A percentile compares a stretch with the other conserved stretches of the same genome.
These are phyloP conservation scores for Hymenopus coronatus DNA, from an alignment of 2,888 invertebrate genomes.

Conservation along the genomic window DNA sequence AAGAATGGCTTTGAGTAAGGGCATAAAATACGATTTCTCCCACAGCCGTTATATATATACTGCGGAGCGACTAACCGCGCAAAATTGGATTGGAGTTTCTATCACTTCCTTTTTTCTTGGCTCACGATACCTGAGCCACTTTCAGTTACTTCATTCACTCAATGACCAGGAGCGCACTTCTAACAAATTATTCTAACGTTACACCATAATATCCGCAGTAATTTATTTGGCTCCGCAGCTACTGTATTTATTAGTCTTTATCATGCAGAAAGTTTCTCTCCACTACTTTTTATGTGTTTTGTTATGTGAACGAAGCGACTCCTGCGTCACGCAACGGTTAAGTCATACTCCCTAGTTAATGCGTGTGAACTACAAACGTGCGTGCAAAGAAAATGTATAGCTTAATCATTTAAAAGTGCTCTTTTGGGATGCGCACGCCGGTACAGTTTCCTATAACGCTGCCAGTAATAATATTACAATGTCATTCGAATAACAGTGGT, in stretches of 20 bases:
- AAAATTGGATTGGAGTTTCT: conserved; percentile 12
- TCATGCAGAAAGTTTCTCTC: background rate
- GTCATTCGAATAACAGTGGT: too few species aligned
- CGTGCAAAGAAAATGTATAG: background rate
- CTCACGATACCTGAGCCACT: background rate
- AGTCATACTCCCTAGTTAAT: background rate
- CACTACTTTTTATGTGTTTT: background rate
- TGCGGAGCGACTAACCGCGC: background rate
- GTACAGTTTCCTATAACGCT: too few species aligned
- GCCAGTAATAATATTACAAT: too few species aligned
- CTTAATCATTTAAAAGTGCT: background rate
- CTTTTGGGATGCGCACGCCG: background rate
- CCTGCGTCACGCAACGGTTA: background rate
- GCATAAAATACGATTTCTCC: conserved; percentile 23
- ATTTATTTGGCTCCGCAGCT: background rate
- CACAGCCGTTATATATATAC: conserved; percentile 8
- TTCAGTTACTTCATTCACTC: background rate
- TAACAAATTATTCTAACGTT: conserved; percentile 6
- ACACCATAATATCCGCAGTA: conserved; percentile 1
- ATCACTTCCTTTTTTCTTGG: background rate
- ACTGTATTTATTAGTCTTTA: background rate
- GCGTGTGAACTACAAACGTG: background rate
- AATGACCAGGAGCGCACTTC: background rate
- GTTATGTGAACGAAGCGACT: background rate
- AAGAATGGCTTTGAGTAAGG: conserved; percentile 3